Conservation (phyloP, 2,113 vertebrate genomes). For the Pyxicephalus adspersus region DNA sequence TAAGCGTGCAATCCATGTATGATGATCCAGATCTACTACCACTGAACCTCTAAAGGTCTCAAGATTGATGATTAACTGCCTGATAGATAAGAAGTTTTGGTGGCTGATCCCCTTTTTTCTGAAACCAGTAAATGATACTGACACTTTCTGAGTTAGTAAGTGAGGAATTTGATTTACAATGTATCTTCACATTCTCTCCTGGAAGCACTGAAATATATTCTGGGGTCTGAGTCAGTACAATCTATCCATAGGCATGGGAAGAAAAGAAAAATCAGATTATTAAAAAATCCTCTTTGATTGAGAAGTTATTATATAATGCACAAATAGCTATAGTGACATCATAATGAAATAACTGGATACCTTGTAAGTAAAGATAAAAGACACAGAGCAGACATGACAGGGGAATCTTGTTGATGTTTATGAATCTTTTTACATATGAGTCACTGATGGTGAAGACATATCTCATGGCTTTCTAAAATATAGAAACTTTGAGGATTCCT, state of each 20-base stretch:
- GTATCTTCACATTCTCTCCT: slow-evolving; percentile 7
- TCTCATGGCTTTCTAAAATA: too few relatives aligned
- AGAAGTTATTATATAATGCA: too few relatives aligned
- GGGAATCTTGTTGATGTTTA: too few relatives aligned
- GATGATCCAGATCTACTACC: neutral
- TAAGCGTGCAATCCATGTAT: too few relatives aligned
- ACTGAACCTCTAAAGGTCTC: slow-evolving; percentile 9
- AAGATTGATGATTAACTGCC: neutral
- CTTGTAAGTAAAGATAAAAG: too few relatives aligned
- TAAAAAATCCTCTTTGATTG: too few relatives aligned
- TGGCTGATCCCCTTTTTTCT: neutral
- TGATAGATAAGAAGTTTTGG: neutral
- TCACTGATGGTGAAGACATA: too few relatives aligned
- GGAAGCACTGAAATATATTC: neutral
- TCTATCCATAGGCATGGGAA: neutral
- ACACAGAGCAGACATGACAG: too few relatives aligned
- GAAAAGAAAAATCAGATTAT: neutral
- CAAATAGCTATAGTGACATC: too few relatives aligned
- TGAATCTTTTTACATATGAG: too few relatives aligned
- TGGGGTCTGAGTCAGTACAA: slow-evolving; percentile 43
- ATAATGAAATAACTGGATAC: too few relatives aligned
- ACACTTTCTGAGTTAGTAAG: slow-evolving; percentile 1
- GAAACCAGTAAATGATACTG: slow-evolving; percentile 34
- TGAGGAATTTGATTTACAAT: slow-evolving; percentile 15
- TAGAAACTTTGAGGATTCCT: too few relatives aligned